Conservation (phyloP, 2,113 vertebrate species). For the Anguilla japonica region DNA sequence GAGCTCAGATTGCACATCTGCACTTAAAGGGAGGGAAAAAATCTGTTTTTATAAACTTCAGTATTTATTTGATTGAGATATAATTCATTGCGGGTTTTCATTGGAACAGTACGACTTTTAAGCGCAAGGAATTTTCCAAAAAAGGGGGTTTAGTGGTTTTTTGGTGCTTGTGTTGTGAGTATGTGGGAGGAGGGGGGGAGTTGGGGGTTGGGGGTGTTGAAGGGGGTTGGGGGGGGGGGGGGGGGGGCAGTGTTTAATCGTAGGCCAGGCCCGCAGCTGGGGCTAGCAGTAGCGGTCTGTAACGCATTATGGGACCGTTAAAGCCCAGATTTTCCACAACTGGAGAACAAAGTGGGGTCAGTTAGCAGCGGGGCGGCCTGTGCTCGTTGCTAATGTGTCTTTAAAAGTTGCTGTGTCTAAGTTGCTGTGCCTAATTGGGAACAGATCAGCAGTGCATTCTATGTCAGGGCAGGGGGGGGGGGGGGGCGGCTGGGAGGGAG, state of each 20-base stretch:
- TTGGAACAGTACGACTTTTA: conserved; percentile 37
- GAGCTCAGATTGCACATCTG: not conserved
- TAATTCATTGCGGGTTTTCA: conserved; percentile 52
- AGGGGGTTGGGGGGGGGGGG: conserved; percentile 12
- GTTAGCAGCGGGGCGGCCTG: conserved; percentile 79
- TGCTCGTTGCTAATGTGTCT: conserved; percentile 83
- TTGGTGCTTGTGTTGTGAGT: conserved; percentile 68
- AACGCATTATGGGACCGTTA: conserved; percentile 69
- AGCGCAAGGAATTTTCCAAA: conserved; percentile 52
- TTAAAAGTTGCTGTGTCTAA: conserved; percentile 78
- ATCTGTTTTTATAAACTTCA: not conserved
- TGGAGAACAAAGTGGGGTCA: conserved; percentile 75
- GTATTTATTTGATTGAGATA: conserved; percentile 18
- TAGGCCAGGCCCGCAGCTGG: conserved; percentile 75
- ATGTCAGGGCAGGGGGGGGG: conserved; percentile 28
- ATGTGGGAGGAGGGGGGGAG: conserved; percentile 21
- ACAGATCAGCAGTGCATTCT: conserved; percentile 67
- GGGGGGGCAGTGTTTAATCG: conserved; percentile 66
- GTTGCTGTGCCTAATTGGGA: conserved; percentile 78
- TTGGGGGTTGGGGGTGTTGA: not conserved
- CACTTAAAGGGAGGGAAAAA: not conserved
- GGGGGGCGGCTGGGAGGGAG: too few species aligned
- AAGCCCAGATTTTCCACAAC: conserved; percentile 80
- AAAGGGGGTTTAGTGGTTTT: conserved; percentile 58
- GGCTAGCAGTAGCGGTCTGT: conserved; percentile 74